These are phyloP conservation scores for Ahaetulla prasina DNA, from an alignment of 2,113 vertebrate genomes.

Conservation along the genomic window DNA sequence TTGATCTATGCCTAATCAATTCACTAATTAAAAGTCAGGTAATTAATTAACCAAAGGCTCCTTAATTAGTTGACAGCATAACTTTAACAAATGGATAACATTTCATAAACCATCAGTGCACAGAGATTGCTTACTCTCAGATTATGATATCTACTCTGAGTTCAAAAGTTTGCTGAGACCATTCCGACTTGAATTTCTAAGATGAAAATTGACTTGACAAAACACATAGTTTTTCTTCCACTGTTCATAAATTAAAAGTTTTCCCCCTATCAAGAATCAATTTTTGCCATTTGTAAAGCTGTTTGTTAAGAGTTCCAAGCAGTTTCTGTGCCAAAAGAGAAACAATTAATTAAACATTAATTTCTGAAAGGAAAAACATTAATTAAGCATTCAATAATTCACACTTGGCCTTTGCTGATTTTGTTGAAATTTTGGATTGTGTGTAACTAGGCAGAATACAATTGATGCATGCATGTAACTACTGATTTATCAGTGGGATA, in stretches of 20 bases:
- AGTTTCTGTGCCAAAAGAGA: background rate
- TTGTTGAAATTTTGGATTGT: background rate
- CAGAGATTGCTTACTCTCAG: background rate
- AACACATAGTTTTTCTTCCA: background rate
- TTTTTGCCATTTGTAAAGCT: background rate
- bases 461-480: background rate
- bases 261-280: background rate
- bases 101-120: accelerated
- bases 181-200: background rate
- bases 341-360: background rate
- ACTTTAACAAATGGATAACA: background rate
- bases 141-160: background rate
- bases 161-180: background rate
- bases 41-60: slow-evolving; percentile 8
- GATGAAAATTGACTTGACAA: background rate
- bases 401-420: background rate
- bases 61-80: background rate
- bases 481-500: background rate
- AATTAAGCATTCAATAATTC: background rate
- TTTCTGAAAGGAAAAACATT: background rate
- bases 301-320: background rate
- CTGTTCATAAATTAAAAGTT: background rate
- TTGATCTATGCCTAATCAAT: slow-evolving; percentile 8
- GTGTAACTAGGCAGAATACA: background rate
- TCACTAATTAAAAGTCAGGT: slow-evolving; percentile 15